A percentile compares a stretch with the other conserved stretches of the same genome.
Conservation (phyloP, 2,888 invertebrate species). For the Lasioglossum zephyrum region DNA sequence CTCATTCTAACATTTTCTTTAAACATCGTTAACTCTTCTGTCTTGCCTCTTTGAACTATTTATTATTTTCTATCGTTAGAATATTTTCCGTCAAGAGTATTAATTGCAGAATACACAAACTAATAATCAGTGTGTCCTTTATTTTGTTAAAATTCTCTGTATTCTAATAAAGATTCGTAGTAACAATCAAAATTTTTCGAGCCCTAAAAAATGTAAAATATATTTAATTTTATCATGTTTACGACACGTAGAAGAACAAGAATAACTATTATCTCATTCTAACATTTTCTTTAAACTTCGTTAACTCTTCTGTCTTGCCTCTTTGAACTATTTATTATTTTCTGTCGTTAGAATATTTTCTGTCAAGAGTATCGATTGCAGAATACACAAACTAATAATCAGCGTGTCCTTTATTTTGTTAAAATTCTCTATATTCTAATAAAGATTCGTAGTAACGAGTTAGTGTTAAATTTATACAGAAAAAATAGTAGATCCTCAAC, state of each 20-base stretch:
- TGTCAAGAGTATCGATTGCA: background rate
- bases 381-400: background rate
- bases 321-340: too few relatives aligned
- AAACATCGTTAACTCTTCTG: too few relatives aligned
- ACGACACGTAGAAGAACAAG: too few relatives aligned
- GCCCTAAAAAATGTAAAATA: background rate
- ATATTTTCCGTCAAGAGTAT: background rate
- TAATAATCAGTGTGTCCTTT: background rate
- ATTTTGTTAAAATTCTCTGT: background rate
- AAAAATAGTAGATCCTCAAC: background rate
- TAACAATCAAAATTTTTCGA: background rate
- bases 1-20: too few relatives aligned
- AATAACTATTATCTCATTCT: too few relatives aligned
- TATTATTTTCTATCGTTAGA: too few relatives aligned
- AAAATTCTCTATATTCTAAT: background rate
- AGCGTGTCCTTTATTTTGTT: background rate
- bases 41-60: too few relatives aligned
- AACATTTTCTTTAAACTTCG: too few relatives aligned
- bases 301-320: too few relatives aligned
- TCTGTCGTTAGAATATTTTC: too few relatives aligned
- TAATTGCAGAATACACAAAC: background rate
- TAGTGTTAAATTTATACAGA: background rate
- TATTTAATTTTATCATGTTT: too few relatives aligned
- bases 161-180: background rate
- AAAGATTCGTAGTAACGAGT: background rate